Evolutionary conservation across 2,888 invertebrate species (phyloP).

Genomic region (Macaria liturata): DNA sequence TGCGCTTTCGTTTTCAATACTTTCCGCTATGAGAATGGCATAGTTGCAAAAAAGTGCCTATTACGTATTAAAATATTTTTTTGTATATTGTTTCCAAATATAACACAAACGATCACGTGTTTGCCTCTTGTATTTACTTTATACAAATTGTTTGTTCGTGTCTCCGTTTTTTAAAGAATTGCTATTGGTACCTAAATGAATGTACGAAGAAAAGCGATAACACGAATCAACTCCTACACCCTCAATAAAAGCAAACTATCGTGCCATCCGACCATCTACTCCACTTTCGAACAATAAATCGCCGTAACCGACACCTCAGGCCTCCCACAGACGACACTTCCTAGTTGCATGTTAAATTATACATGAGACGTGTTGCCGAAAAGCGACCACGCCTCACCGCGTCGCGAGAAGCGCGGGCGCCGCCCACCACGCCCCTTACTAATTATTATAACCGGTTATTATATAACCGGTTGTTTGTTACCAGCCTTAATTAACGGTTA

Average conservation of each 20-base stretch:
- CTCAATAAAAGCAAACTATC: background rate
- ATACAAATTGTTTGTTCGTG: too few relatives aligned
- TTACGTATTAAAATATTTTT: too few relatives aligned
- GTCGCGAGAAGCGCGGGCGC: conserved; percentile 47
- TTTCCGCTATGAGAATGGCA: too few relatives aligned
- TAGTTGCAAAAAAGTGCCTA: too few relatives aligned
- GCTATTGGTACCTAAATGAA: too few relatives aligned
- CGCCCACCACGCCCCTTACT: conserved; percentile 77
- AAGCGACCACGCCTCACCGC: conserved; percentile 56
- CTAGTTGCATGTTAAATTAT: conserved; percentile 54
- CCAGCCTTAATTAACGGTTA: conserved; percentile 66
- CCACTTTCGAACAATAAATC: conserved; percentile 31
- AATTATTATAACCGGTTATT: conserved; percentile 81
- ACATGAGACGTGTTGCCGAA: conserved; percentile 59
- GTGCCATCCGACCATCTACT: conserved; percentile 20
- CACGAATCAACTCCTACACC: too few relatives aligned
- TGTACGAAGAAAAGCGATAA: too few relatives aligned
- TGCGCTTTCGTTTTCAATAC: too few relatives aligned
- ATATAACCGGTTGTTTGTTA: conserved; percentile 63
- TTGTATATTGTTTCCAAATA: too few relatives aligned
- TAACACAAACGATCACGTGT: too few relatives aligned
- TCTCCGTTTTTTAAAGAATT: too few relatives aligned
- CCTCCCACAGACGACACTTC: conserved; percentile 44
- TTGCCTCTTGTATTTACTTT: too few relatives aligned
- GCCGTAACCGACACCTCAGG: conserved; percentile 39